Percentiles rank a stretch among this genome's conserved stretches.
These are phyloP conservation scores for Danio aesculapii DNA, from an alignment of 2,797 vertebrate genomes.

Conservation along the genomic window DNA sequence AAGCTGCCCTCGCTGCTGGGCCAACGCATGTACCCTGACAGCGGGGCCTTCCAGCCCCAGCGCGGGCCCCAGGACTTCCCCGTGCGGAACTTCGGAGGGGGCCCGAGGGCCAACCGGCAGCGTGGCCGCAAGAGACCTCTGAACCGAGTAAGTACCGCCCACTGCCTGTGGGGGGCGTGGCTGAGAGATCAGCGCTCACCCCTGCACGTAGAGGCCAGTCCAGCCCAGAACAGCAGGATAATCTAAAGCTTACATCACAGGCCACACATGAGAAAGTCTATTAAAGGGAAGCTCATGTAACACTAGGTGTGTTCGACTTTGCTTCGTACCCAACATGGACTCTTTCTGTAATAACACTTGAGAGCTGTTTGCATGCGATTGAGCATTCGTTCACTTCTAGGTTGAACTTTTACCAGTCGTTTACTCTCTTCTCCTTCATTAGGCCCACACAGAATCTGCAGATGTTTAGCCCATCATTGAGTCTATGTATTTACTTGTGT, in stretches of 20 bases:
- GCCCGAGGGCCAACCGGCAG: slow-evolving; percentile 85
- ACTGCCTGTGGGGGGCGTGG: slow-evolving; percentile 2
- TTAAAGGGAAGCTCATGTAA: slow-evolving; percentile 1
- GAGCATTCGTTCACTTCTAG: too few relatives aligned
- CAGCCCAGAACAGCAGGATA: neutral
- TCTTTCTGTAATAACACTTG: too few relatives aligned
- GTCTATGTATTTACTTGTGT: too few relatives aligned
- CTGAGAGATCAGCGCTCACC: slow-evolving; percentile 40
- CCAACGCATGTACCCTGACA: slow-evolving; percentile 91
- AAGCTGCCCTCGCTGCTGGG: slow-evolving; percentile 93
- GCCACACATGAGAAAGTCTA: neutral
- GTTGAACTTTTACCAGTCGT: too few relatives aligned
- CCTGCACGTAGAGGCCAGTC: slow-evolving; percentile 31
- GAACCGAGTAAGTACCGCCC: slow-evolving; percentile 87
- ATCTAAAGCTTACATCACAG: too few relatives aligned
- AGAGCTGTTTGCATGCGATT: too few relatives aligned
- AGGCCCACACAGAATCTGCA: too few relatives aligned
- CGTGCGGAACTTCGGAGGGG: slow-evolving; percentile 88
- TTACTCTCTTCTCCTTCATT: too few relatives aligned
- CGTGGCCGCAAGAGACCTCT: slow-evolving; percentile 88
- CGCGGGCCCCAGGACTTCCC: slow-evolving; percentile 87
- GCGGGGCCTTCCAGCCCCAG: slow-evolving; percentile 83
- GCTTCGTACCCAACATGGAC: too few relatives aligned
- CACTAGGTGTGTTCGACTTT: neutral
- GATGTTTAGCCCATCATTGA: too few relatives aligned